phyloP scores from a whole-genome alignment of 2,113 vertebrate genomes.

The Psephotus haematonotus region DNA sequence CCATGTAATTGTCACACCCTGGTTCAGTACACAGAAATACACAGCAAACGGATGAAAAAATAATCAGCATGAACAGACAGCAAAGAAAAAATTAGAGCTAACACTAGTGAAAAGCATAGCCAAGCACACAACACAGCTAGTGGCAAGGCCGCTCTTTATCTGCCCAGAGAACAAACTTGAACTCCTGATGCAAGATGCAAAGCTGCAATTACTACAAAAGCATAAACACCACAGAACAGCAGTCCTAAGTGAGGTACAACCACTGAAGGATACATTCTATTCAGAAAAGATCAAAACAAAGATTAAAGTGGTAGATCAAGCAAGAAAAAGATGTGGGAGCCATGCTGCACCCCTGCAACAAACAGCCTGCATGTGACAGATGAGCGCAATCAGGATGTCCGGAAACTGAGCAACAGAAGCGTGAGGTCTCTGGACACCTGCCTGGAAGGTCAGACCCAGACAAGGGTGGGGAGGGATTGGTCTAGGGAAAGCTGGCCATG shows the following conservation, averaged over 20 bases:
- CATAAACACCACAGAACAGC: neutral
- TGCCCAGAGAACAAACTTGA: neutral
- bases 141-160: neutral
- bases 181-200: neutral
- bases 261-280: neutral
- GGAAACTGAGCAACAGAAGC: neutral
- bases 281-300: neutral
- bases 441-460: neutral
- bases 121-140: neutral
- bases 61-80: neutral
- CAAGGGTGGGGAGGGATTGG: fast-evolving
- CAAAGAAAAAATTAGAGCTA: neutral
- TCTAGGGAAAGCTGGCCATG: neutral
- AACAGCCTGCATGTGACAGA: fast-evolving
- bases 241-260: neutral
- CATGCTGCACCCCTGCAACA: neutral
- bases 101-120: neutral
- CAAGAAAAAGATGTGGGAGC: neutral
- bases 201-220: neutral
- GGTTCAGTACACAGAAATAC: neutral
- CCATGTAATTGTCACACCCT: neutral
- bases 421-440: neutral
- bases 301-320: neutral
- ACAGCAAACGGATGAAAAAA: neutral
- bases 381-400: neutral